Base-by-base conservation (phyloP, 2,113 vertebrate genomes). In the Sinocyclocheilus anophthalmus region DNA sequence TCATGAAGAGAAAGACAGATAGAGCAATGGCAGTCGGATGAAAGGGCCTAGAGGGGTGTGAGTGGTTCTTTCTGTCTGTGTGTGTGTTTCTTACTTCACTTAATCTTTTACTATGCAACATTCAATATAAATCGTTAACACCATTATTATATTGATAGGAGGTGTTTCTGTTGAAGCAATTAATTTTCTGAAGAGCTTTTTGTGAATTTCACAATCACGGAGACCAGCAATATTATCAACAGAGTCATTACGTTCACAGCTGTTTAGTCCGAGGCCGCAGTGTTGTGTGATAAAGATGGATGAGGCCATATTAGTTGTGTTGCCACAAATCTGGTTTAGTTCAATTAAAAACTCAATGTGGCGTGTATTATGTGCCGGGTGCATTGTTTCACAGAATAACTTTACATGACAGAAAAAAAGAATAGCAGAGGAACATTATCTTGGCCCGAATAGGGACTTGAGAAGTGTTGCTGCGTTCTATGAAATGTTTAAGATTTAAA, bases 261-360 rank as follows among this genome's bases (percentile, higher is more conserved):
- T 81, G 59, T 81, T 65, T 50, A 81, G 61, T 81, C n/a, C 20
- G 3, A 76, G 73, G n/a, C 73, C 13, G 24, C n/a, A 50, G 61
- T 42, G 79, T 42, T 80, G 37, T 80, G 77, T 80, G 79, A 81
- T 33, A 81, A 81, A 81, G 59, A 67, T 81, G 61, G 39, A 81
- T 81, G 59, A 67, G 39, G 24, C 4, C n/a, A 48, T 67, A 67
- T 81, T 81, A 67, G 79, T 67, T 0, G 24, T 67, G 14, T 67
- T 81, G 79, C 79, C n/a, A 33, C 61, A 67, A 22, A 33, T 81
- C 26, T 42, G 42, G 37, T 20, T 67, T 81, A 26, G 59, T 65
- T 67, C 7, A 48, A 67, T 67, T 24, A 45, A 81, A 81, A 67
- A 12, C 59, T 67, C 79, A 67, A 30, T 67, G 61, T 7, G 16